Percentiles rank a stretch among this genome's conserved stretches.
These are phyloP conservation scores for Spermophilus dauricus DNA, from an alignment of 2,113 vertebrate species.

Conservation along the genomic window DNA sequence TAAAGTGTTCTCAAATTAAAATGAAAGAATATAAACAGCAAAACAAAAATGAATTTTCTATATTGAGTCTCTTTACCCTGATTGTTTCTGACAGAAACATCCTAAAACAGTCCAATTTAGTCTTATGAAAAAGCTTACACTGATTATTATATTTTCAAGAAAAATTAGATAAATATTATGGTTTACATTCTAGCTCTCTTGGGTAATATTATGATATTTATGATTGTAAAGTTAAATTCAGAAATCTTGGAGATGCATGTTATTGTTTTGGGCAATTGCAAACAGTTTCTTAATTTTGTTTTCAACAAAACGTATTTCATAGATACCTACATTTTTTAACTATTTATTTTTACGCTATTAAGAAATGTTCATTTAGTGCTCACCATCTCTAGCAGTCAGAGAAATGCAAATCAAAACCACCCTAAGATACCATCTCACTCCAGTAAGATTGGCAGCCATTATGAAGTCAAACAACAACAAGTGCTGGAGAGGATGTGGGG, in stretches of 20 bases:
- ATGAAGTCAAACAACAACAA: no score
- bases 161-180: not conserved
- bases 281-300: not conserved
- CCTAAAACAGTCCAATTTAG: slow-evolving; percentile 52
- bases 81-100: slow-evolving; percentile 48
- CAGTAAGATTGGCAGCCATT: no score
- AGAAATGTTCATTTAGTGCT: slow-evolving; percentile 65
- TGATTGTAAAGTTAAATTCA: slow-evolving; percentile 54
- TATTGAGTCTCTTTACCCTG: not conserved
- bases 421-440: no score
- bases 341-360: slow-evolving; percentile 13
- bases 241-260: slow-evolving; percentile 32
- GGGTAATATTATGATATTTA: slow-evolving; percentile 47
- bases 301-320: not conserved
- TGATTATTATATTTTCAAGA: slow-evolving; percentile 67
- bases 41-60: not conserved
- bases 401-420: no score
- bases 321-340: not conserved
- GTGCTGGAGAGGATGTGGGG: no score
- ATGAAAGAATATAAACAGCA: not conserved
- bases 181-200: not conserved
- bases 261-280: slow-evolving; percentile 34
- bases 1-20: slow-evolving; percentile 25
- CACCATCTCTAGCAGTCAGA: no score
- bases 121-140: not conserved